phyloP scores from a whole-genome alignment of 2,888 invertebrate genomes.

The Phalangium opilio region DNA sequence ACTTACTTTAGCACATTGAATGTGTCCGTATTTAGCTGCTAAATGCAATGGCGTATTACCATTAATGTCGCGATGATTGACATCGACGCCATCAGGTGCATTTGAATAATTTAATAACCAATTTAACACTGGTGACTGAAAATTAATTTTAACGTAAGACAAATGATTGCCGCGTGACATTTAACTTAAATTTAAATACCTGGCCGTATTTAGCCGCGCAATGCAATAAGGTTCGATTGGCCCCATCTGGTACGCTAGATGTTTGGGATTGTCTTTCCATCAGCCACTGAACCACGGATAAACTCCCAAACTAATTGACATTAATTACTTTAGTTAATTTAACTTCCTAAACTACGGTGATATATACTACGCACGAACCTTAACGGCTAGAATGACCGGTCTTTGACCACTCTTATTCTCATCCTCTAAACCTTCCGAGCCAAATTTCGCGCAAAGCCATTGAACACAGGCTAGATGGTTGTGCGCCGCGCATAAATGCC shows the following conservation, averaged over 20 bases:
- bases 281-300: conserved; percentile 29
- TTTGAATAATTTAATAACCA: conserved; percentile 22
- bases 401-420: conserved; percentile 30
- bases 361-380: too few species aligned
- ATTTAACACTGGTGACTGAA: conserved; percentile 19
- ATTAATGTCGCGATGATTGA: conserved; percentile 26
- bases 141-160: background rate
- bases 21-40: conserved; percentile 28
- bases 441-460: conserved; percentile 27
- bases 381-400: conserved; percentile 28
- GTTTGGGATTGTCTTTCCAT: conserved; percentile 26
- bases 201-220: conserved; percentile 29
- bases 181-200: too few species aligned
- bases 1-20: conserved; percentile 22
- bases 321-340: too few species aligned
- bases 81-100: conserved; percentile 20
- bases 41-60: conserved; percentile 29
- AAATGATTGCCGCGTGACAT: too few species aligned
- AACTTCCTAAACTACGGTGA: too few species aligned
- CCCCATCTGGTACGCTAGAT: conserved; percentile 25
- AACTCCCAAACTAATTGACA: conserved; percentile 28
- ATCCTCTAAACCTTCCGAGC: conserved; percentile 29
- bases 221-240: conserved; percentile 28
- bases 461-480: conserved; percentile 28
- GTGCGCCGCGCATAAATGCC: conserved; percentile 28